Percentiles rank a stretch among this genome's conserved stretches.
These are phyloP conservation scores for Chloroceryle aenea DNA, from an alignment of 2,113 vertebrate species.

Conservation along the genomic window DNA sequence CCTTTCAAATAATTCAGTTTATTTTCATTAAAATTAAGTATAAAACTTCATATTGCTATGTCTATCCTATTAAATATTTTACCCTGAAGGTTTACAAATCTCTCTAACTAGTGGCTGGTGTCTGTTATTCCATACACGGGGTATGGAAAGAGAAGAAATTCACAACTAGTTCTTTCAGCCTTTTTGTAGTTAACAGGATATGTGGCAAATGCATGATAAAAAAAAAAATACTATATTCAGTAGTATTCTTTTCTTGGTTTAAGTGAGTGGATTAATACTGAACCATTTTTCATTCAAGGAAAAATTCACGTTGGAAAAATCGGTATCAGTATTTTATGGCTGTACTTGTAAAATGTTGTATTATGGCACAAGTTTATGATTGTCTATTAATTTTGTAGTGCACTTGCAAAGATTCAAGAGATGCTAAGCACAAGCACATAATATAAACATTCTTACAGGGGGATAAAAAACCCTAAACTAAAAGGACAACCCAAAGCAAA, in stretches of 20 bases:
- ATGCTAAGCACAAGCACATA: accelerated
- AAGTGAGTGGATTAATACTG: background rate
- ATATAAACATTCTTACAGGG: background rate
- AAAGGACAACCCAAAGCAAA: background rate
- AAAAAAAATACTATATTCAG: background rate
- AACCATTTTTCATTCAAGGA: background rate
- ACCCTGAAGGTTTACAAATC: background rate
- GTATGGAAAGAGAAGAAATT: background rate
- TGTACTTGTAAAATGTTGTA: background rate
- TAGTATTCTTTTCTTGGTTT: background rate
- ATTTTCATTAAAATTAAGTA: background rate
- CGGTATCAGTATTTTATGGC: background rate
- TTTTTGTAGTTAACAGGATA: background rate
- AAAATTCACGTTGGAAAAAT: background rate
- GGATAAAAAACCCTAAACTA: background rate
- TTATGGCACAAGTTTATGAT: background rate
- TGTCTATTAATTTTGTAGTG: background rate
- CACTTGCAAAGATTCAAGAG: background rate
- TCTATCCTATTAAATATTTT: background rate
- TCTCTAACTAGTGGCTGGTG: background rate
- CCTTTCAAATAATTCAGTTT: conserved; percentile 2
- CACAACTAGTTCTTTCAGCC: background rate
- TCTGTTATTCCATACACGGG: background rate
- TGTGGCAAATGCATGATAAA: background rate
- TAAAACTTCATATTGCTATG: background rate